Evolutionary conservation across 2,113 vertebrate genomes (phyloP).

Genomic region (Nettapus auritus): DNA sequence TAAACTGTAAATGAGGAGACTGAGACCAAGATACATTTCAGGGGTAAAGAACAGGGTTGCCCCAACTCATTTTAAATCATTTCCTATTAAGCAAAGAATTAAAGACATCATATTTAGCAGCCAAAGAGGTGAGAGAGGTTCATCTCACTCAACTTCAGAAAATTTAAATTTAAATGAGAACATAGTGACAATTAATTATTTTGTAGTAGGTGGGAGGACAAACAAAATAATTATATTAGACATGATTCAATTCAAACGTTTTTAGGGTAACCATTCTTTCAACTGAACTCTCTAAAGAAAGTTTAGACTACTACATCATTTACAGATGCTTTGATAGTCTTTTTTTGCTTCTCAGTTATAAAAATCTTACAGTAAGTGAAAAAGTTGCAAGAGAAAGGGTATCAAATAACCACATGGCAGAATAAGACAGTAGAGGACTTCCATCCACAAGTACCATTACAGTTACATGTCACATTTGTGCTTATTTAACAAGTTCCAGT

Average conservation of each 20-base stretch:
- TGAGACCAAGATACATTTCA: not conserved
- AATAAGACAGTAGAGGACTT: no score
- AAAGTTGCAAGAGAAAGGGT: not conserved
- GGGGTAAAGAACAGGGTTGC: not conserved
- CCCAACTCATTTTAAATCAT: not conserved
- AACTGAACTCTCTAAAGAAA: not conserved
- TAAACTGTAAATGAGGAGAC: not conserved
- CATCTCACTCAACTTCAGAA: not conserved
- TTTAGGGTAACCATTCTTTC: not conserved
- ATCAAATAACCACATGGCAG: not conserved
- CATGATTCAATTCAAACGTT: not conserved
- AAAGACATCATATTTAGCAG: not conserved
- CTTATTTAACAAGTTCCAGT: no score
- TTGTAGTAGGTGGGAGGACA: rapidly evolving
- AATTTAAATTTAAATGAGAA: not conserved
- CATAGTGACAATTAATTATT: not conserved
- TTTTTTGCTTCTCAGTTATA: not conserved
- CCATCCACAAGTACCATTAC: not conserved
- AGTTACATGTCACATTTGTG: not conserved
- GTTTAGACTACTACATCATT: not conserved
- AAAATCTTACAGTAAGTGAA: not conserved
- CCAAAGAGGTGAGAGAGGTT: not conserved
- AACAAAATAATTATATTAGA: not conserved
- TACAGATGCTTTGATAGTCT: not conserved
- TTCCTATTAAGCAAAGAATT: not conserved